Percentiles rank a stretch among this genome's conserved stretches.
Evolutionary conservation across 2,113 vertebrate genomes (phyloP).

Genomic region (Pycnonotus jocosus): DNA sequence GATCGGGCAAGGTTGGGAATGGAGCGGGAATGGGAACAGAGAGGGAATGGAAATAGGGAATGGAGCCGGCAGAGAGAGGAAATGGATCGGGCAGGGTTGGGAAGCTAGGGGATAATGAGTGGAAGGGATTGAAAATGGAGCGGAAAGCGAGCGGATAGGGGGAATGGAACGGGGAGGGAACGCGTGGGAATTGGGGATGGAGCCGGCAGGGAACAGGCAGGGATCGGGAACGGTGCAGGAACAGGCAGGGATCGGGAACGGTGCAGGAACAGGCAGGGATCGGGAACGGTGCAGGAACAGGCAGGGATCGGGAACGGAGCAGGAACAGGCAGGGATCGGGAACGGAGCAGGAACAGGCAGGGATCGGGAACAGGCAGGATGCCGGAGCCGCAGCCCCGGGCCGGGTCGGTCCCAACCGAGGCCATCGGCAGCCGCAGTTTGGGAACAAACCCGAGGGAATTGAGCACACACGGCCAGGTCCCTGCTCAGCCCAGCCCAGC

Average conservation of each 20-base stretch:
- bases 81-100: background rate
- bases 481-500: background rate
- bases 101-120: too few species aligned
- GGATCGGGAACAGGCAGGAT: too few species aligned
- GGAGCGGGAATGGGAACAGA: background rate
- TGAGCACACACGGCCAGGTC: background rate
- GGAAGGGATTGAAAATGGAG: too few species aligned
- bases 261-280: too few species aligned
- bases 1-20: too few species aligned
- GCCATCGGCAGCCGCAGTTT: background rate
- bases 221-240: background rate
- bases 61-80: background rate
- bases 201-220: background rate
- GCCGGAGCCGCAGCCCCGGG: background rate
- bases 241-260: too few species aligned
- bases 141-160: background rate
- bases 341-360: background rate
- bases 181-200: background rate
- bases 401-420: fast-evolving
- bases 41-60: too few species aligned
- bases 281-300: too few species aligned
- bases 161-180: background rate
- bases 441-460: background rate
- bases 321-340: background rate
- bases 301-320: background rate